A percentile compares a stretch with the other conserved stretches of the same genome.
Evolutionary conservation across 2,113 vertebrate species (phyloP).

Genomic region (Lipophrys pholis): DNA sequence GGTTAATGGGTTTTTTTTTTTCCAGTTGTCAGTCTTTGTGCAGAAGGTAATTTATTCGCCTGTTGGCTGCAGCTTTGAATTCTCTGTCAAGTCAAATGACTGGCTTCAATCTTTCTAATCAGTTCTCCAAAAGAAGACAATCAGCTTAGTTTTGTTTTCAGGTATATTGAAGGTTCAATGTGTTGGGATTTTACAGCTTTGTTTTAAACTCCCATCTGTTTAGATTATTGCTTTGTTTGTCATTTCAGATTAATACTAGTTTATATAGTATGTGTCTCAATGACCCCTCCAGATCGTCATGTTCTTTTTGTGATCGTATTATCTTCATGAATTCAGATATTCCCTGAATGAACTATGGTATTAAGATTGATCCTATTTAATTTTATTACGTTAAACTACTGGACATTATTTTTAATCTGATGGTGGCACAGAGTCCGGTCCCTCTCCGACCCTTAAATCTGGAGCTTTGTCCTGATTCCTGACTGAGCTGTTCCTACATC

Average conservation of each 20-base stretch:
- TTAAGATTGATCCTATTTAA: conserved; percentile 35
- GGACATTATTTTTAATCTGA: conserved; percentile 44
- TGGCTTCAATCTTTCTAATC: too few relatives aligned
- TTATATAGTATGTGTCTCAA: neutral
- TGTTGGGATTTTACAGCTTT: too few relatives aligned
- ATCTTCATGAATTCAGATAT: conserved; percentile 12
- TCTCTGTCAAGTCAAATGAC: too few relatives aligned
- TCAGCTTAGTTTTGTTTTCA: too few relatives aligned
- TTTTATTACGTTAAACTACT: conserved; percentile 40
- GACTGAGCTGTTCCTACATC: conserved; percentile 34
- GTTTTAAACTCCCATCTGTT: too few relatives aligned
- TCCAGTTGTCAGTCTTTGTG: too few relatives aligned
- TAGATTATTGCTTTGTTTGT: too few relatives aligned
- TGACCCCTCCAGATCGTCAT: conserved; percentile 6
- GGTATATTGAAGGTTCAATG: too few relatives aligned
- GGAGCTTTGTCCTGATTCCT: conserved; percentile 25
- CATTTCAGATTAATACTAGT: neutral
- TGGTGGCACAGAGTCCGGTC: conserved; percentile 15
- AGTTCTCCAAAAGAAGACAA: too few relatives aligned
- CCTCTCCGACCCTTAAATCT: conserved; percentile 10
- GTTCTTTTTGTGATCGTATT: conserved; percentile 36
- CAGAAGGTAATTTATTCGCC: too few relatives aligned
- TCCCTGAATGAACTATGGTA: conserved; percentile 20
- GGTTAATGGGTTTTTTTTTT: too few relatives aligned
- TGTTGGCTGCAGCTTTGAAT: too few relatives aligned